phyloP scores from a whole-genome alignment of 2,113 vertebrate genomes.

The Danionella cerebrum region DNA sequence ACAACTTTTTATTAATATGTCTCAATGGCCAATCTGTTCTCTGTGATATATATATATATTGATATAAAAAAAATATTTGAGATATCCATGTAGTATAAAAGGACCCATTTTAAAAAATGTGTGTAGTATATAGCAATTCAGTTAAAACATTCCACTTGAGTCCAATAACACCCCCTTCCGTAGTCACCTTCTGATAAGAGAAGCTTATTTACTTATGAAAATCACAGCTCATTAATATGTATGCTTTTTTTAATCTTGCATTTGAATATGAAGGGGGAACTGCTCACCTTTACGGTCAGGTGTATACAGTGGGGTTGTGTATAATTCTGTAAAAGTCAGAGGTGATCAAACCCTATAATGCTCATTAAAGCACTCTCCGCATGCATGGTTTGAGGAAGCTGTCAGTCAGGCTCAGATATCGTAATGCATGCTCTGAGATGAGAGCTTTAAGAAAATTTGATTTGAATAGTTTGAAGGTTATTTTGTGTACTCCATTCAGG shows the following conservation, averaged over 20 bases:
- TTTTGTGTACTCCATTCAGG: too few relatives aligned
- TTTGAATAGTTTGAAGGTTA: too few relatives aligned
- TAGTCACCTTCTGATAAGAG: conserved; percentile 48
- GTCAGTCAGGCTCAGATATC: conserved; percentile 61
- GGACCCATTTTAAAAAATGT: too few relatives aligned
- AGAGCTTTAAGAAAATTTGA: conserved; percentile 9
- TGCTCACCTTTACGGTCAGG: conserved; percentile 58
- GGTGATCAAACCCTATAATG: conserved; percentile 47
- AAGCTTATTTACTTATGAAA: conserved; percentile 59
- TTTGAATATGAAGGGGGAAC: conserved; percentile 57
- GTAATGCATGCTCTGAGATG: conserved; percentile 47
- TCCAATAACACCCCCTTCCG: conserved; percentile 28
- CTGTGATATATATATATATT: too few relatives aligned
- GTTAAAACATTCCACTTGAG: too few relatives aligned
- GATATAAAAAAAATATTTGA: too few relatives aligned
- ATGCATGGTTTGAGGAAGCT: conserved; percentile 41
- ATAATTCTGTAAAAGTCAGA: conserved; percentile 55
- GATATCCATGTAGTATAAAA: too few relatives aligned
- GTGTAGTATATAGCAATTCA: too few relatives aligned
- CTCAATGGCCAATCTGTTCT: too few relatives aligned
- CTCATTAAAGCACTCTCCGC: conserved; percentile 61
- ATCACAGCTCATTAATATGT: conserved; percentile 67
- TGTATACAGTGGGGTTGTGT: conserved; percentile 62
- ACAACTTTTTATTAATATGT: too few relatives aligned
- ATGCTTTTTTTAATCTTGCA: conserved; percentile 61